These are phyloP conservation scores for Hydrozoanthus gracilis DNA, from an alignment of 92 coral and sea anemone genomes.

Conservation along the genomic window DNA sequence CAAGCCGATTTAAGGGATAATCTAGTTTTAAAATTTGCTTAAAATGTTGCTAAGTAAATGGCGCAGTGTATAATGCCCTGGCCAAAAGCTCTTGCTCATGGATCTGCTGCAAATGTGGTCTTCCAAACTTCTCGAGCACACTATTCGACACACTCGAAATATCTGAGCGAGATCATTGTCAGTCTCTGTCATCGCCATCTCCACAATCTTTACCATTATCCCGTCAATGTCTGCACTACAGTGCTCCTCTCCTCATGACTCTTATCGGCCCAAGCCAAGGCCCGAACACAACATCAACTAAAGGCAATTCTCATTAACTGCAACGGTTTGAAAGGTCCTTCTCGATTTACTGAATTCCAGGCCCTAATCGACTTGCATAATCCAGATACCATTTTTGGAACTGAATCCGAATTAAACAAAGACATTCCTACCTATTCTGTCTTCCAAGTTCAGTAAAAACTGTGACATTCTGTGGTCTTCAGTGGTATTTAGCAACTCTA, in stretches of 20 bases:
- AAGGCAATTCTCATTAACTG: constrained; percentile 60
- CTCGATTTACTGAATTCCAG: constrained; percentile 48
- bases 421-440: background rate
- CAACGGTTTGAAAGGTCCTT: constrained; percentile 51
- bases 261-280: background rate
- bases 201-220: background rate
- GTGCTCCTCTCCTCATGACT: background rate
- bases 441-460: background rate
- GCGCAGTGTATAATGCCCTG: background rate
- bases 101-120: background rate
- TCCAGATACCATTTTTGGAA: constrained; percentile 40
- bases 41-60: background rate
- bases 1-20: too few species aligned
- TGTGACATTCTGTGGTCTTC: constrained; percentile 50
- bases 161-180: background rate
- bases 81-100: background rate
- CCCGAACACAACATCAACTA: background rate
- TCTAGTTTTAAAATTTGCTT: too few species aligned
- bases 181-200: background rate
- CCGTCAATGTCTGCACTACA: background rate
- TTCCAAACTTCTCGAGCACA: background rate
- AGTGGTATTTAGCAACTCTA: constrained; percentile 30
- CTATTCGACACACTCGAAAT: background rate
- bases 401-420: background rate
- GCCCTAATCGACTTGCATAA: constrained; percentile 49